Percentiles rank a stretch among this genome's conserved stretches.
Evolutionary conservation across 2,888 invertebrate species (phyloP).

Genomic region (Drosophila cognata): DNA sequence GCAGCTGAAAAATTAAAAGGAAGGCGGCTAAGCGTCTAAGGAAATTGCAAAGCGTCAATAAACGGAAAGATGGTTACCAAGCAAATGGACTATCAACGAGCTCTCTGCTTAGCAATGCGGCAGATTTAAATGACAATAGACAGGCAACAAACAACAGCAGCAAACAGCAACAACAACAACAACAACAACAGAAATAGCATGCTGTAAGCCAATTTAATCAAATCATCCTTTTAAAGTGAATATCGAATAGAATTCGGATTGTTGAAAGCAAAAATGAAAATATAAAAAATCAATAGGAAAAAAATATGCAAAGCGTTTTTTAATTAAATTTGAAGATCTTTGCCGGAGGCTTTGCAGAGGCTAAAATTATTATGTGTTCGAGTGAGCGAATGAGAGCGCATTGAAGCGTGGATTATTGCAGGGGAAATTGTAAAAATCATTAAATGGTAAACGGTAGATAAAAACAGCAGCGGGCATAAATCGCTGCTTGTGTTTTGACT

Average conservation of each 20-base stretch:
- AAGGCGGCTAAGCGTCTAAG: constrained; percentile 3
- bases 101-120: constrained; percentile 39
- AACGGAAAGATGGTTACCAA: constrained; percentile 36
- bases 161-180: constrained; percentile 22
- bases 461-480: constrained; percentile 1
- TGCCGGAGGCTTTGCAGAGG: constrained; percentile 38
- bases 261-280: constrained; percentile 37
- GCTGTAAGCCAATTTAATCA: constrained; percentile 28
- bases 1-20: constrained; percentile 2
- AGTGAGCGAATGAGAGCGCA: constrained; percentile 51
- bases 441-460: constrained; percentile 8
- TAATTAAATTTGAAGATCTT: constrained; percentile 75
- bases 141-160: constrained; percentile 9
- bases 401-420: constrained; percentile 59
- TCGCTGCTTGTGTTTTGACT: not conserved
- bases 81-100: constrained; percentile 10
- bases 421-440: constrained; percentile 35
- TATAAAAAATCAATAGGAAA: constrained; percentile 51
- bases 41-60: constrained; percentile 46
- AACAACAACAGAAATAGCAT: not conserved
- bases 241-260: constrained; percentile 41
- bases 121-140: constrained; percentile 61
- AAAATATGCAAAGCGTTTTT: constrained; percentile 68
- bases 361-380: constrained; percentile 50
- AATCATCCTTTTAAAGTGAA: constrained; percentile 13